Conservation (phyloP, 2,113 vertebrate genomes). For the Scomber japonicus region DNA sequence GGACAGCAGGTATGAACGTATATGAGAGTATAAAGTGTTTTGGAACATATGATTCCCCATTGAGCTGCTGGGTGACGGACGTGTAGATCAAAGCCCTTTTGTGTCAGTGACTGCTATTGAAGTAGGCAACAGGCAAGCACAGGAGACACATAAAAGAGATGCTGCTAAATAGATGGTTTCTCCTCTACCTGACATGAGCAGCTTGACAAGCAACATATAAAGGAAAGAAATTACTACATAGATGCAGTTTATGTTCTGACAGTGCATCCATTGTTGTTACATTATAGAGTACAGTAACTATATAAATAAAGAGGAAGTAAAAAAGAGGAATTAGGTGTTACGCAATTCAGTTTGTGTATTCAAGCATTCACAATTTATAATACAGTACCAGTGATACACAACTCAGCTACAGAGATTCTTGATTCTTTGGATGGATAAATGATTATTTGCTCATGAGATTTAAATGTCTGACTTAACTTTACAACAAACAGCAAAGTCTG, state of each 20-base stretch:
- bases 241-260: neutral
- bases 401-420: too few species aligned
- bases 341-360: too few species aligned
- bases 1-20: constrained; percentile 59
- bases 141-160: constrained; percentile 78
- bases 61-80: constrained; percentile 67
- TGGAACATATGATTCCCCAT: constrained; percentile 68
- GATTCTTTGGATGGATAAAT: too few species aligned
- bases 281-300: neutral
- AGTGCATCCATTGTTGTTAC: neutral
- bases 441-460: too few species aligned
- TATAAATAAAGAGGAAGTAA: too few species aligned
- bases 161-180: constrained; percentile 61
- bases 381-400: too few species aligned
- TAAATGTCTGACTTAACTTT: too few species aligned
- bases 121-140: constrained; percentile 69
- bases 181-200: constrained; percentile 54
- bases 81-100: constrained; percentile 84
- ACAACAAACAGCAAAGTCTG: too few species aligned
- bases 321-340: too few species aligned
- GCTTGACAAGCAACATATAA: constrained; percentile 22
- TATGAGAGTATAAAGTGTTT: constrained; percentile 62
- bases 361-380: too few species aligned
- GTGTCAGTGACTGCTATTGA: constrained; percentile 72
- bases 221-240: constrained; percentile 9